These are phyloP conservation scores for Leuctra nigra DNA, from an alignment of 2,888 invertebrate genomes.

Conservation along the genomic window DNA sequence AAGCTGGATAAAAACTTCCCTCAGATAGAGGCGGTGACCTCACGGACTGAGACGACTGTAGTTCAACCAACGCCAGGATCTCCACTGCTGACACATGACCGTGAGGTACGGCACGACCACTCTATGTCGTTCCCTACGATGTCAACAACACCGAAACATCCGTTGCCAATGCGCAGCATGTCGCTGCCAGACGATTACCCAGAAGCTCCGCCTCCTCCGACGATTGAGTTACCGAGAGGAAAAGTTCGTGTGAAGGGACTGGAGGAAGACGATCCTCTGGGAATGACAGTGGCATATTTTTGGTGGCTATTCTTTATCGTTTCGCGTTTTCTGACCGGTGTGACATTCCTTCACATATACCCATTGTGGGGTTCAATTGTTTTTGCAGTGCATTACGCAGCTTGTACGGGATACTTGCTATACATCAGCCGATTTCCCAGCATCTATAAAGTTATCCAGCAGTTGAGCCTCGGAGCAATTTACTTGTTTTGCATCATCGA, in stretches of 20 bases:
- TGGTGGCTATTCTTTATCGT: constrained; percentile 72
- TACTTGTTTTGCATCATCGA: constrained; percentile 72
- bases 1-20: no score
- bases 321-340: constrained; percentile 62
- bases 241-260: constrained; percentile 53
- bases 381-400: constrained; percentile 58
- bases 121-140: neutral
- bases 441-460: constrained; percentile 48
- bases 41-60: neutral
- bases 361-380: constrained; percentile 32
- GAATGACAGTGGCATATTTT: constrained; percentile 59
- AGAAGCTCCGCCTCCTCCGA: neutral
- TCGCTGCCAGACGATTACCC: neutral
- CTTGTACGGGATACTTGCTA: constrained; percentile 59
- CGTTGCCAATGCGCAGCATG: neutral
- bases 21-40: neutral
- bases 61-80: neutral
- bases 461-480: constrained; percentile 61
- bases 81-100: no score
- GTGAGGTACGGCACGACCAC: neutral
- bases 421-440: constrained; percentile 43
- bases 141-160: no score
- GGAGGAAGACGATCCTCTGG: constrained; percentile 67
- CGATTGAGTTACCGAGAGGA: constrained; percentile 32
- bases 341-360: constrained; percentile 37